Percentiles rank a stretch among this genome's conserved stretches.
phyloP scores from a whole-genome alignment of 1,140 invertebrate genomes.

The Pteromalus puparum region DNA sequence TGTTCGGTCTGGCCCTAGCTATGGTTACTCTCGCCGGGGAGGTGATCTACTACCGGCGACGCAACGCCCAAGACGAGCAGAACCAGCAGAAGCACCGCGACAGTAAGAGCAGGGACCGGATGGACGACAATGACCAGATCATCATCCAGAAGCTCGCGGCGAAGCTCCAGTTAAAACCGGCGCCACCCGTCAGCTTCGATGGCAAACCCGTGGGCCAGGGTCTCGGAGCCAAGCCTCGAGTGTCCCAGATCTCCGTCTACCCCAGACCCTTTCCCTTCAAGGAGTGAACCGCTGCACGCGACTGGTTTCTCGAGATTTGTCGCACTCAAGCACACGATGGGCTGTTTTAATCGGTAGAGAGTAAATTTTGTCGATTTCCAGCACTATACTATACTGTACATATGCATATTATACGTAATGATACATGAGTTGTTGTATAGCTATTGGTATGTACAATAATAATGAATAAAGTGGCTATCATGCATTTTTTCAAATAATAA shows the following conservation, averaged over 20 bases:
- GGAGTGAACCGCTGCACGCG: too few species aligned
- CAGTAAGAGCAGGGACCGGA: neutral
- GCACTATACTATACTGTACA: too few species aligned
- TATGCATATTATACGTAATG: too few species aligned
- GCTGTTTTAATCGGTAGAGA: too few species aligned
- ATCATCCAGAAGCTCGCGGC: conserved; percentile 64
- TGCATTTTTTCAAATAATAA: neutral
- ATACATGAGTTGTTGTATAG: too few species aligned
- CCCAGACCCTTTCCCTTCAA: conserved; percentile 72
- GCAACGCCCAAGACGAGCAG: conserved; percentile 60
- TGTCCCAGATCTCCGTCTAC: conserved; percentile 76
- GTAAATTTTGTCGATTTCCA: too few species aligned
- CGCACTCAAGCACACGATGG: too few species aligned
- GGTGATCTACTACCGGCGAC: conserved; percentile 84
- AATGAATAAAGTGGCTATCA: neutral
- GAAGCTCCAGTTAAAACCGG: conserved; percentile 73
- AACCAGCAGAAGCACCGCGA: conserved; percentile 62
- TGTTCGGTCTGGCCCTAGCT: conserved; percentile 87
- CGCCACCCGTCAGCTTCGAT: conserved; percentile 65
- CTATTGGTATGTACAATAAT: too few species aligned
- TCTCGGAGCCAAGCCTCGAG: conserved; percentile 60
- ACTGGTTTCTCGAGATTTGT: too few species aligned
- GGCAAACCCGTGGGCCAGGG: conserved; percentile 48
- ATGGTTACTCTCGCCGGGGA: conserved; percentile 89
- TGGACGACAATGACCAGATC: conserved; percentile 61